Evolutionary conservation across 2,888 invertebrate genomes (phyloP), one percentile per base, ranked within the genome.

Genomic region (Dasysyrphus albostriatus): DNA sequence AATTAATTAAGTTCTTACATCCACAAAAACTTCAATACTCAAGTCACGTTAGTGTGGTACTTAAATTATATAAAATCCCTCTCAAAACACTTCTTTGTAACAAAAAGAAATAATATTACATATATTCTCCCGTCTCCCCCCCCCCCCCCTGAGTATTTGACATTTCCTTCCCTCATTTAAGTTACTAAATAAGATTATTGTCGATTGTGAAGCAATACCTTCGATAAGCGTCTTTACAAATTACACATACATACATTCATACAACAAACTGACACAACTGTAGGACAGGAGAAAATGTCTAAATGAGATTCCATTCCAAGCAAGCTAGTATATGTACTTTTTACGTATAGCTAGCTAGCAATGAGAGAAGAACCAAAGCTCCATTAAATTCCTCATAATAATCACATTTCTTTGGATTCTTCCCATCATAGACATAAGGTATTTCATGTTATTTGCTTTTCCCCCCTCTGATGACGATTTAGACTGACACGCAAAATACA

Each of bases 301-400:
- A 72, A 84, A 75, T 84, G 51, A 72, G 70, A 32, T 32, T 32
- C 32, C 32, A 84, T 84, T 84, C 80, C 54, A 51, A 67, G 58
- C 9, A 49, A 75, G 58, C 70, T 69, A n/a, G 54, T n/a, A n/a
- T n/a, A n/a, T n/a, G n/a, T n/a, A n/a, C n/a, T n/a, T n/a, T n/a
- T n/a, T n/a, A n/a, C n/a, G n/a, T n/a, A n/a, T n/a, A n/a, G n/a
- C n/a, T n/a, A n/a, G n/a, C n/a, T n/a, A 39, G 29, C 6, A 39
- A 54, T 19, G 19, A 56, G 61, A 47, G n/a, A 78, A 69, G 72
- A 67, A 56, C 58, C 80, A 32, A 72, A 84, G 75, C 75, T 65
- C 59, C 58, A 78, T 74, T 83, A 83, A 80, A 80, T 79, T 79
- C 75, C 75, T 84, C 83, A 79, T 79, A 84, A 79, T 75, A 84